These are phyloP conservation scores for Noctua fimbriata DNA, from an alignment of 2,888 invertebrate genomes.

Conservation along the genomic window DNA sequence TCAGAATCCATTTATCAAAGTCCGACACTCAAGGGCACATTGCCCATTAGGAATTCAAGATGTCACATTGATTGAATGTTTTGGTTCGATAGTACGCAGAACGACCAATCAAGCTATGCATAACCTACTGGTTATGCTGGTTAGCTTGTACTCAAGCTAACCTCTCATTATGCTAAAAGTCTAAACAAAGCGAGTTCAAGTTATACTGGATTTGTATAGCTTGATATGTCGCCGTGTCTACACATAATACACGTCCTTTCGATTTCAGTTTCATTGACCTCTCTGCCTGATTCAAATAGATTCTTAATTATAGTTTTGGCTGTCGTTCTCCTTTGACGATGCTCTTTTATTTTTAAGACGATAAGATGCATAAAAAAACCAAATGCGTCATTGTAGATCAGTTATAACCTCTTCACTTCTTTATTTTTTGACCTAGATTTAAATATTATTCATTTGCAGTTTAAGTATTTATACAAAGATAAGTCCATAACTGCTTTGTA, in stretches of 20 bases:
- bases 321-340: background rate
- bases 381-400: background rate
- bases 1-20: constrained; percentile 21
- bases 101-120: too few relatives aligned
- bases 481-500: background rate
- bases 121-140: too few relatives aligned
- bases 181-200: too few relatives aligned
- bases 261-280: constrained; percentile 24
- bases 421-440: background rate
- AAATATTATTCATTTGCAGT: background rate
- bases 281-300: constrained; percentile 20
- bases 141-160: too few relatives aligned
- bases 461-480: background rate
- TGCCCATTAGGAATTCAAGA: constrained; percentile 5
- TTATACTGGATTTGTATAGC: too few relatives aligned
- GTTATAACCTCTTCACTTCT: background rate
- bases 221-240: too few relatives aligned
- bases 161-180: too few relatives aligned
- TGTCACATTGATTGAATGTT: constrained; percentile 32
- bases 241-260: background rate
- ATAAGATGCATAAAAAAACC: background rate
- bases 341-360: constrained; percentile 1
- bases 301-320: constrained; percentile 9
- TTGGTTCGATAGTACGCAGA: background rate
- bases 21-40: constrained; percentile 16